Conservation (phyloP, 2,113 vertebrate genomes). For the Sterrhoptilus dennistouni region DNA sequence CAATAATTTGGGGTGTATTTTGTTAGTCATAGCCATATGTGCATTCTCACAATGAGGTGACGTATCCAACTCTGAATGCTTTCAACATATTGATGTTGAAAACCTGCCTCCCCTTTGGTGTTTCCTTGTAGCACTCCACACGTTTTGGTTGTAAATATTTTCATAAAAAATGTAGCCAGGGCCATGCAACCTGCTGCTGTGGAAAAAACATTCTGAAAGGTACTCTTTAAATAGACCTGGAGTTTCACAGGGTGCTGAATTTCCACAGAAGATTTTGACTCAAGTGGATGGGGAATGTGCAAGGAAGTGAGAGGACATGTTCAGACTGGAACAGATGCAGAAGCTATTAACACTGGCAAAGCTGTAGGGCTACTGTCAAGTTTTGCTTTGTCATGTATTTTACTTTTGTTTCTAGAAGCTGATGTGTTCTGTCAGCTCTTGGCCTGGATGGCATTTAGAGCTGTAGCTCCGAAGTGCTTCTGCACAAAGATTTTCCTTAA, state of each 20-base stretch:
- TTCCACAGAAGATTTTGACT: background rate
- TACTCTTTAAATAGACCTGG: background rate
- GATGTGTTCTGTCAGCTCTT: slow-evolving; percentile 25
- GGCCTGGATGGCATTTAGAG: background rate
- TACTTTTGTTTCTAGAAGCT: slow-evolving; percentile 11
- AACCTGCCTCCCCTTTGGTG: background rate
- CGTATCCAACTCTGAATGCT: background rate
- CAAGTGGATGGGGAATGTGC: background rate
- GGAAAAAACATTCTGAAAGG: background rate
- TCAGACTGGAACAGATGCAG: slow-evolving; percentile 52
- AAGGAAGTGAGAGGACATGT: slow-evolving; percentile 14
- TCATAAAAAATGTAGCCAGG: background rate
- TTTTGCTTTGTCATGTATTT: slow-evolving; percentile 44
- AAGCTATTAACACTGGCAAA: slow-evolving; percentile 35
- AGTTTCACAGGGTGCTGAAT: background rate
- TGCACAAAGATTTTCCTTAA: background rate
- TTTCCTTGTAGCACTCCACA: background rate
- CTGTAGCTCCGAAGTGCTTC: background rate
- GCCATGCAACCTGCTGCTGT: background rate
- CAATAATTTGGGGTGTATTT: background rate
- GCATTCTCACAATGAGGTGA: background rate
- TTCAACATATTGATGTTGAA: background rate
- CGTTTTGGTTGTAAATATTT: background rate
- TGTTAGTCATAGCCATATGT: background rate
- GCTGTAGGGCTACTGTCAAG: slow-evolving; percentile 28